phyloP scores from a whole-genome alignment of 1,140 invertebrate genomes.

The Brachionus manjavacas region DNA sequence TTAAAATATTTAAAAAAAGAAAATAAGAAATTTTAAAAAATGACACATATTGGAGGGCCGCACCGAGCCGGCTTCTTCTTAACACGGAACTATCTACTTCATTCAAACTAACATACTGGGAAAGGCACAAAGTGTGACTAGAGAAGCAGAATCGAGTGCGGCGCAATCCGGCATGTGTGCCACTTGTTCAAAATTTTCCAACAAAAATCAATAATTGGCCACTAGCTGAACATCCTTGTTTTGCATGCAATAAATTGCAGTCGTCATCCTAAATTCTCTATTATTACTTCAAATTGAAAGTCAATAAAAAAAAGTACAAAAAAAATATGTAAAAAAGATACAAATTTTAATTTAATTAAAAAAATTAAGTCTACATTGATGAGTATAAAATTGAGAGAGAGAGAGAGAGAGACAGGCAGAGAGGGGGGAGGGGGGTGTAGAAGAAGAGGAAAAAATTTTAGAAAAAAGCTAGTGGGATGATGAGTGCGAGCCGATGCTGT shows the following conservation, averaged over 20 bases:
- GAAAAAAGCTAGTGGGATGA: neutral
- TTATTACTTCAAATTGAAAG: too few species aligned
- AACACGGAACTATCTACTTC: neutral
- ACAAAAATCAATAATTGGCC: neutral
- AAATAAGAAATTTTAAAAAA: neutral
- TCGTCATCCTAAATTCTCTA: neutral
- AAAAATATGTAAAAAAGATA: neutral
- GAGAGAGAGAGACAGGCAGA: too few species aligned
- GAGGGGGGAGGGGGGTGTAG: too few species aligned
- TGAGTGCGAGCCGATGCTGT: neutral
- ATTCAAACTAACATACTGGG: neutral
- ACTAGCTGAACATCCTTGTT: neutral
- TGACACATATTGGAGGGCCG: neutral
- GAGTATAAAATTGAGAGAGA: neutral
- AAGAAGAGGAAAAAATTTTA: too few species aligned
- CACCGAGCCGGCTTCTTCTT: neutral
- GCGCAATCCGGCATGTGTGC: neutral
- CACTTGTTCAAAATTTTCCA: neutral
- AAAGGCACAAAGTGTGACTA: neutral
- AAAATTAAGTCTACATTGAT: neutral
- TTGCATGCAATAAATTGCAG: neutral
- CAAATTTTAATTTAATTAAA: slow-evolving; percentile 8
- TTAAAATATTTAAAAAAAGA: neutral
- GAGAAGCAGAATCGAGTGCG: neutral
- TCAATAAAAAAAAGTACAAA: neutral